Base-by-base conservation (phyloP, 2,797 vertebrate species). In the Arvicola amphibius region DNA sequence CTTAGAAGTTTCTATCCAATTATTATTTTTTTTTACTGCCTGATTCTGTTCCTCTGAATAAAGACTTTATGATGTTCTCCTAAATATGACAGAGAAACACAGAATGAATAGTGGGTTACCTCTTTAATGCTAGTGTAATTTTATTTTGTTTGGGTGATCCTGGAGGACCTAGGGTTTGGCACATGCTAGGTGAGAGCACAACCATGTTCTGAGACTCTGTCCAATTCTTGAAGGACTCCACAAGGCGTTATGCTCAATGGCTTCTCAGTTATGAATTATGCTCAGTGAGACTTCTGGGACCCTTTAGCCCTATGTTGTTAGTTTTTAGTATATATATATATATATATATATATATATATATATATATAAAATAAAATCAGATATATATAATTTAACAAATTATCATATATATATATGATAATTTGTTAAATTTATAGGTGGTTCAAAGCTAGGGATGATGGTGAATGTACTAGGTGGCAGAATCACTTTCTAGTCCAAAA, bases 1-100 rank as follows among this genome's bases (percentile, higher is more conserved):
- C 53, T 91, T 78, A 91, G 56, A 92, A 74, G 88, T 90, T 90
- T n/a, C 71, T 8, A 74, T 9, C 23, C 4, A 91, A 71, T 71
- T 2, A 1, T 88, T 88, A 40, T 4, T 74, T 23, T 46, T 61
- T 79, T 14, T 29, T 74, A 16, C 81, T 96, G 5, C 77, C 25
- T 92, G 67, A 48, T 16, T 87, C 14, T 88, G 5, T 95, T 95
- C 6, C 13, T 95, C 12, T 93, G 43, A 37, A 63, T 85, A 88
- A 93, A 14, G 37, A 46, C 37, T 90, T 94, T 19, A 71, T n/a
- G 7, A 34, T 63, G 81, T 48, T 11, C 21, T 91, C 8, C 4
- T 87, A 14, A 27, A 83, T 5, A 48, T 3, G 2, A 19, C 67
- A 19, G n/a, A 87, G 16, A 84, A 85, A 63, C 21, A 83, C 21